Evolutionary conservation across 2,113 vertebrate genomes (phyloP), one percentile per base, ranked within the genome.

Genomic region (Barbus barbus): DNA sequence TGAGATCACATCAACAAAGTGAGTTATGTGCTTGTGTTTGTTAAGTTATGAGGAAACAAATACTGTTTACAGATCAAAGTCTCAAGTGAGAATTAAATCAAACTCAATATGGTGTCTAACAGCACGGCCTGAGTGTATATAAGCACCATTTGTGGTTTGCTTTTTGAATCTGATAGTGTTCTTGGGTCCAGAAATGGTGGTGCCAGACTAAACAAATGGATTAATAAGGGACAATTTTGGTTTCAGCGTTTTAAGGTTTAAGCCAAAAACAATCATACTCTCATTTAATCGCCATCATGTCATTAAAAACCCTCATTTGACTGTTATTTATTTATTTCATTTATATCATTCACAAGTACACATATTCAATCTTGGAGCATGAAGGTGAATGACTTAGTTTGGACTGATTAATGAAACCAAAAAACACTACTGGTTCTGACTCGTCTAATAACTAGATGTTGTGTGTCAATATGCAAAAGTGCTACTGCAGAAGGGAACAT

Each of bases 1-100:
- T 89, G 82, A 91, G 69, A 81, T 44, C 28, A 80, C 83, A 86
- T 0, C 28, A 80, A 12, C 7, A n/a, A 69, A 71, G 51, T 8
- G 7, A 73, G 61, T 3, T 71, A 38, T 71, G 33, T 2, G 33
- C 65, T 36, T 33, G 14, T 51, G 48, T 51, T 51, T 14, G 46
- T 18, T 16, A 51, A 51, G 63, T 9, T 33, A 9, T 33, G 31
- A 22, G 9, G 4, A 1, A 22, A 1, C 33, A 18, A 67, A 69
- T 22, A 69, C 31, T 5, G 9, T 67, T 67, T 11, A 31, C 18
- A 36, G 3, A 4, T 20, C 22, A n/a, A 61, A 48, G 14, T 5
- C 14, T 20, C 20, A 5, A 20, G 26, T 1, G 26, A 28, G 26
- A 28, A 63, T 63, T 14, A 1, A 2, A 61, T 28, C 13, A 18